These are phyloP conservation scores for Hipparchia sbordonii DNA, from an alignment of 2,888 invertebrate species.

Conservation along the genomic window DNA sequence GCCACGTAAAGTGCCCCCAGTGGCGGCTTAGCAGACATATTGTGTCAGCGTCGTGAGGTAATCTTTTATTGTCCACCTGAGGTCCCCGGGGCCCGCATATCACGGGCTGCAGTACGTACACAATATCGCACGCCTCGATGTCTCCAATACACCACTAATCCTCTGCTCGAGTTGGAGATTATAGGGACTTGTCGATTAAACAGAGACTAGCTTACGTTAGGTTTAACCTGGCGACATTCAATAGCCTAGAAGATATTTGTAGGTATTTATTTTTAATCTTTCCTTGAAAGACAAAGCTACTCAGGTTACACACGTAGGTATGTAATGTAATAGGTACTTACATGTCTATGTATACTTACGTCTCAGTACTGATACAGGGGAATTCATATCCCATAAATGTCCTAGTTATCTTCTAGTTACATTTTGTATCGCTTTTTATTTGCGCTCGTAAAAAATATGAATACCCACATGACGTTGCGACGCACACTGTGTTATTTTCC, in stretches of 20 bases:
- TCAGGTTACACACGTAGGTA: too few species aligned
- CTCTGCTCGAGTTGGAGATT: not conserved
- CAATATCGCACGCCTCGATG: not conserved
- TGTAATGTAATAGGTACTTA: too few species aligned
- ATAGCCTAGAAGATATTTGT: too few species aligned
- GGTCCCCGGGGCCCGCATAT: constrained; percentile 32
- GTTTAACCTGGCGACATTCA: too few species aligned
- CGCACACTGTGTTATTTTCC: too few species aligned
- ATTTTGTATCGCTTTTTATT: constrained; percentile 34
- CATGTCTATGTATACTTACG: not conserved
- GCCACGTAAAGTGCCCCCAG: constrained; percentile 6
- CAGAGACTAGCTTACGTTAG: not conserved
- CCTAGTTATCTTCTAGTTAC: not conserved
- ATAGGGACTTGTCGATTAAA: constrained; percentile 7
- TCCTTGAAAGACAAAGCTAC: too few species aligned
- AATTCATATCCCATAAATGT: too few species aligned
- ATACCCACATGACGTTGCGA: constrained; percentile 28
- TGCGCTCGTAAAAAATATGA: constrained; percentile 38
- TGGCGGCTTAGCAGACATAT: constrained; percentile 37
- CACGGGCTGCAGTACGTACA: constrained; percentile 9
- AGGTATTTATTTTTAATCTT: too few species aligned
- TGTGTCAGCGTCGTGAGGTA: constrained; percentile 40
- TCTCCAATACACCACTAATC: constrained; percentile 20
- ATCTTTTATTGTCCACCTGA: constrained; percentile 51
- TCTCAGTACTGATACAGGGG: not conserved